Evolutionary conservation across 1,140 invertebrate genomes (phyloP).

Genomic region (Meloidogyne floridensis): DNA sequence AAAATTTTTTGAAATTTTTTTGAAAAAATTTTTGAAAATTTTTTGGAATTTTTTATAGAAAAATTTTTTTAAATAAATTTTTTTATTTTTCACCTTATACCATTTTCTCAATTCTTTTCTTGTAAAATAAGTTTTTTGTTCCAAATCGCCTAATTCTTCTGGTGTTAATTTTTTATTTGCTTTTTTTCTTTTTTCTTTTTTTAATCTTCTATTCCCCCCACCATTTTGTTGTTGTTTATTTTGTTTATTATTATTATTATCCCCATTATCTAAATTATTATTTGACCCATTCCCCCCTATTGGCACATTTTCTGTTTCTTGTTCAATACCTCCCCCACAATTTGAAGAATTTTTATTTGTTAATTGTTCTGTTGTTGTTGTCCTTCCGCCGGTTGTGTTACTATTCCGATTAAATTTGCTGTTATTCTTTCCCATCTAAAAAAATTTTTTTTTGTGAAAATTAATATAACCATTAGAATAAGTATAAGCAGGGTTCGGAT

Average conservation of each 20-base stretch:
- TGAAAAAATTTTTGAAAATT: no score
- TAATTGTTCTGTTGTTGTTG: not conserved
- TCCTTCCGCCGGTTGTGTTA: not conserved
- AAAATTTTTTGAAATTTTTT: no score
- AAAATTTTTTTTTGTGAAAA: not conserved
- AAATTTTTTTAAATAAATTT: not conserved
- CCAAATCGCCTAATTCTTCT: slow-evolving; percentile 25
- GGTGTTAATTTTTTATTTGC: slow-evolving; percentile 15
- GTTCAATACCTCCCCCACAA: no score
- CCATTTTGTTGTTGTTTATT: not conserved
- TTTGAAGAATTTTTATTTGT: no score
- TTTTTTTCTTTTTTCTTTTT: slow-evolving; percentile 6
- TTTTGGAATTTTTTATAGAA: not conserved
- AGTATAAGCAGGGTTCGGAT: no score
- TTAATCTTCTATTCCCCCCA: slow-evolving; percentile 11
- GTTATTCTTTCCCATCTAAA: not conserved
- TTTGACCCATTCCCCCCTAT: no score
- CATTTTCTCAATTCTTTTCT: slow-evolving; percentile 63
- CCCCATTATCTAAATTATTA: not conserved
- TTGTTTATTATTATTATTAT: slow-evolving; percentile 5
- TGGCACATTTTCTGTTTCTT: no score
- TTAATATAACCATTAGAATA: no score
- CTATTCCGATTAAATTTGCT: slow-evolving; percentile 8
- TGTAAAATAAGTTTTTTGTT: slow-evolving; percentile 35
- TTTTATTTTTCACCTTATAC: slow-evolving; percentile 63